Percentiles rank a stretch among this genome's conserved stretches.
Conservation (phyloP, 2,113 vertebrate genomes). For the Callopanchax toddi region DNA sequence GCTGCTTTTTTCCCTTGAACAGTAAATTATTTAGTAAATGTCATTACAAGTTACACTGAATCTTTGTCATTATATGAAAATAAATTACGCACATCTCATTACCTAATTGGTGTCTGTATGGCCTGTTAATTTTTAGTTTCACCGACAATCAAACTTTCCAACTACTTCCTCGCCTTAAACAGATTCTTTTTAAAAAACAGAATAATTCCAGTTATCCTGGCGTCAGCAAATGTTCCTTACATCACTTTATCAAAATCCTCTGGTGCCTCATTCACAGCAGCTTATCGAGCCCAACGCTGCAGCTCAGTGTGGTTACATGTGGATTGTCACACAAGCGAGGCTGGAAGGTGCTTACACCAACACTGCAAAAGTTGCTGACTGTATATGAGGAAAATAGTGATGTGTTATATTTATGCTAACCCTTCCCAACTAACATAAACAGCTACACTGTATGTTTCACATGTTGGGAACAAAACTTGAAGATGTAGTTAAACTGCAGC, state of each 20-base stretch:
- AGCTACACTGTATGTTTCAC: constrained; percentile 1
- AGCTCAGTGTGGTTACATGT: background rate
- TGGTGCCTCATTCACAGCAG: background rate
- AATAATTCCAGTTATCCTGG: background rate
- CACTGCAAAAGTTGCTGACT: constrained; percentile 4
- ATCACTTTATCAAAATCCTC: constrained; percentile 1
- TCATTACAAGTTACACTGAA: background rate
- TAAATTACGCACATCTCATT: background rate
- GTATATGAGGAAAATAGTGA: constrained; percentile 7
- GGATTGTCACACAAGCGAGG: background rate
- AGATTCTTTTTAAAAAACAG: background rate
- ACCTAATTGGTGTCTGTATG: background rate
- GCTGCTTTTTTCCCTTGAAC: background rate
- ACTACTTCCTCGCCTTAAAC: background rate
- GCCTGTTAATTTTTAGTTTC: background rate
- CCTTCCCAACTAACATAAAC: background rate
- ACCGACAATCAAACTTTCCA: constrained; percentile 1
- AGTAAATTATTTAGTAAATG: background rate
- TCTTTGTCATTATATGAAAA: background rate
- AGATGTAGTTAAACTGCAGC: background rate
- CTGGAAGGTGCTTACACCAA: background rate
- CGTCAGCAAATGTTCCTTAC: background rate
- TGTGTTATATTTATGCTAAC: constrained; percentile 6
- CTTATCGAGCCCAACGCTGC: background rate
- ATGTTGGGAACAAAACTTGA: constrained; percentile 1